Evolutionary conservation across 2,888 invertebrate species (phyloP).

Genomic region (Hoplodrina ambigua): DNA sequence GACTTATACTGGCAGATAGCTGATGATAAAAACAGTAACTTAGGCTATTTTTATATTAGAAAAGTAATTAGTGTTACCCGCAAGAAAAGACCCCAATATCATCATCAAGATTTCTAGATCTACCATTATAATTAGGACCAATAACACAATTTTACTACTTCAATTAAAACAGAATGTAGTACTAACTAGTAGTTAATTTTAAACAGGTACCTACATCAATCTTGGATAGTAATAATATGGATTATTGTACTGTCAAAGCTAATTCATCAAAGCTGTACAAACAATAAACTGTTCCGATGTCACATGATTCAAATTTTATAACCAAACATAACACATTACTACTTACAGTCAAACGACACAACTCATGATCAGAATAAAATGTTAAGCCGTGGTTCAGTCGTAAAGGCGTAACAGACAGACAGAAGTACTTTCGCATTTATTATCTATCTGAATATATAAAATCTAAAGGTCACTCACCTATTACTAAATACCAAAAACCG

Average conservation of each 20-base stretch:
- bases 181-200: constrained; percentile 12
- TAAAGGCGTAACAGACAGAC: too few species aligned
- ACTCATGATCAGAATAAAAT: constrained; percentile 11
- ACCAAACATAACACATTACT: constrained; percentile 23
- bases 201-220: constrained; percentile 17
- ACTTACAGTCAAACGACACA: constrained; percentile 27
- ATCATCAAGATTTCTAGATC: too few species aligned
- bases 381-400: not conserved
- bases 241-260: constrained; percentile 36
- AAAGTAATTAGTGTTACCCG: too few species aligned
- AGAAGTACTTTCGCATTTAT: too few species aligned
- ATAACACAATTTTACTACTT: not conserved
- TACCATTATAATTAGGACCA: too few species aligned
- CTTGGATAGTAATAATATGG: not conserved
- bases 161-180: not conserved
- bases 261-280: constrained; percentile 26
- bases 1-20: too few species aligned
- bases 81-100: too few species aligned
- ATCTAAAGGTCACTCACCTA: too few species aligned
- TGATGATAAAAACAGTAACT: too few species aligned
- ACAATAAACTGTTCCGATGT: constrained; percentile 36
- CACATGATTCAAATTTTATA: constrained; percentile 40
- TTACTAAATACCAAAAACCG: too few species aligned
- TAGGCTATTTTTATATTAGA: too few species aligned
- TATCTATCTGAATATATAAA: too few species aligned